Conservation (phyloP, 2,888 invertebrate genomes). For the Seira musarum region DNA sequence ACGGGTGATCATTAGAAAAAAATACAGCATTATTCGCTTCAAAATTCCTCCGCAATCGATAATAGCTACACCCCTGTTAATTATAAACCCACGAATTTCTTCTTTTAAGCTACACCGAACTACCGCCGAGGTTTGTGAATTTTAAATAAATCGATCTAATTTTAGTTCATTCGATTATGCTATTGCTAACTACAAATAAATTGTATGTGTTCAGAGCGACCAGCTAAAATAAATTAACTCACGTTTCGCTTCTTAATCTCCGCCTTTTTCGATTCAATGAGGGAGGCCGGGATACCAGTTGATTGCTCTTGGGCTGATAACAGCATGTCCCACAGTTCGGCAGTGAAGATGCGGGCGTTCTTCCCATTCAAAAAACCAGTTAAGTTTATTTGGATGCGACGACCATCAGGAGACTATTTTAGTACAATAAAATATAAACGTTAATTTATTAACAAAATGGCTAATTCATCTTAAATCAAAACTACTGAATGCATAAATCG, state of each 20-base stretch:
- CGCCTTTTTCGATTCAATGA: conserved; percentile 96
- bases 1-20: no score
- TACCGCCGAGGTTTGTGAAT: no score
- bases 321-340: conserved; percentile 95
- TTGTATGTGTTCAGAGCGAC: no score
- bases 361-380: conserved; percentile 99
- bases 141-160: no score
- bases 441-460: conserved; percentile 6
- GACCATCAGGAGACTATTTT: conserved; percentile 83
- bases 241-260: conserved; percentile 93
- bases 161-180: background rate
- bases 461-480: background rate
- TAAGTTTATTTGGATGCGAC: conserved; percentile 99
- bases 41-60: no score
- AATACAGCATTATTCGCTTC: no score
- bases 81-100: no score
- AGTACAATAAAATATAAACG: conserved; percentile 13
- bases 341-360: conserved; percentile 97
- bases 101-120: no score
- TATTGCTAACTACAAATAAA: background rate
- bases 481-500: background rate
- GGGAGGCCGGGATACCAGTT: conserved; percentile 94
- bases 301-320: conserved; percentile 96
- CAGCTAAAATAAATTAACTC: conserved; percentile 71
- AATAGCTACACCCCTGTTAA: no score